These are phyloP conservation scores for Betta splendens DNA, from an alignment of 2,797 vertebrate genomes.

Conservation along the genomic window DNA sequence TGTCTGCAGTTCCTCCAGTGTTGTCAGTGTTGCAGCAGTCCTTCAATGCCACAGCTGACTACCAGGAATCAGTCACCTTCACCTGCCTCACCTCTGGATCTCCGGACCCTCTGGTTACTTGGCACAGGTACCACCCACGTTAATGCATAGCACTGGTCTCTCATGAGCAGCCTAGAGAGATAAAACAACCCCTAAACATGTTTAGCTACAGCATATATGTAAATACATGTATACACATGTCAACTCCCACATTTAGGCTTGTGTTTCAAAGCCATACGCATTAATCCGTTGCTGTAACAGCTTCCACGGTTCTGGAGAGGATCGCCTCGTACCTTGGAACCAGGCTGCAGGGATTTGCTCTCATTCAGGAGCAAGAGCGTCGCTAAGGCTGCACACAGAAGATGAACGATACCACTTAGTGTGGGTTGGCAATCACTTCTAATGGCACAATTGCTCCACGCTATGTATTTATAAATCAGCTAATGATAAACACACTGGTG, in stretches of 20 bases:
- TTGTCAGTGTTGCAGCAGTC: conserved; percentile 89
- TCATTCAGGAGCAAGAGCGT: conserved; percentile 20
- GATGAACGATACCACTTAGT: conserved; percentile 2
- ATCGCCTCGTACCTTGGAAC: conserved; percentile 17
- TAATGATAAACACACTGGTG: no score
- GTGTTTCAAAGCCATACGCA: background rate
- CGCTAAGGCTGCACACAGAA: conserved; percentile 3
- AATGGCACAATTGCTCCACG: background rate
- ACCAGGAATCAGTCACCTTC: conserved; percentile 90
- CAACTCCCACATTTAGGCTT: conserved; percentile 1
- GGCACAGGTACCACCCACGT: conserved; percentile 86
- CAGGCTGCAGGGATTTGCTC: conserved; percentile 27
- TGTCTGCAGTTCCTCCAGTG: conserved; percentile 87
- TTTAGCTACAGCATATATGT: no score
- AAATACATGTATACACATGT: background rate
- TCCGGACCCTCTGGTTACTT: conserved; percentile 90
- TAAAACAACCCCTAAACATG: background rate
- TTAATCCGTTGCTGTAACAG: conserved; percentile 16
- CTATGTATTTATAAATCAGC: background rate
- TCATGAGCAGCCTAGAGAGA: background rate
- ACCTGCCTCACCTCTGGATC: conserved; percentile 92
- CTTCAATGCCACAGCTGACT: conserved; percentile 96
- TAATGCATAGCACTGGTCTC: background rate
- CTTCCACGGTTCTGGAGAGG: background rate
- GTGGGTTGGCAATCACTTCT: conserved; percentile 3